These are phyloP conservation scores for Belgica antarctica DNA, from an alignment of 2,888 invertebrate genomes.

Conservation along the genomic window DNA sequence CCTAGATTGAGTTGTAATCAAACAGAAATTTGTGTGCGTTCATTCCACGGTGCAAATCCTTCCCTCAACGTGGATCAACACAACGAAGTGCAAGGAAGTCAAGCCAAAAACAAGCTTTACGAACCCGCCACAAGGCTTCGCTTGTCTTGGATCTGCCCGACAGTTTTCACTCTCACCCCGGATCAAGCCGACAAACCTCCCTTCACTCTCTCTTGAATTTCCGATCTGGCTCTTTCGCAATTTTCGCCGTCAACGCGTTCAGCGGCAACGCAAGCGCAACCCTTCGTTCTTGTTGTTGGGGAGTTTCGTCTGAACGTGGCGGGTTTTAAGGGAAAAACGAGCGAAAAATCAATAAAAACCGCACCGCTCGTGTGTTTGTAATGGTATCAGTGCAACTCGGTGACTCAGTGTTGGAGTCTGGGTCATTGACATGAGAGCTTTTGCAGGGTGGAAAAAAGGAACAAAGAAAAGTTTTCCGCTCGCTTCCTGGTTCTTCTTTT, in stretches of 20 bases:
- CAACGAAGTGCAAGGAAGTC: no score
- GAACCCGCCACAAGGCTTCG: no score
- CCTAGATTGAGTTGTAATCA: no score
- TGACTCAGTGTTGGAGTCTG: slow-evolving; percentile 4
- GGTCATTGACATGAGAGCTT: slow-evolving; percentile 38
- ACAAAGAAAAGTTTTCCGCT: slow-evolving; percentile 5
- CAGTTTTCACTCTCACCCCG: no score
- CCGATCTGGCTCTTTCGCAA: no score
- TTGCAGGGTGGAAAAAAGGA: neutral
- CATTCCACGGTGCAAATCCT: no score
- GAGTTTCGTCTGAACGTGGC: slow-evolving; percentile 30
- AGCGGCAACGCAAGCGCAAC: neutral
- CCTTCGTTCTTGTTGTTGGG: neutral
- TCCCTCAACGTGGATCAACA: neutral
- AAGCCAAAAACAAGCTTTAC: no score
- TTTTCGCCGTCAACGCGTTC: no score
- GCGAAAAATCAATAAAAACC: slow-evolving; percentile 30
- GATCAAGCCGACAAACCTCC: no score
- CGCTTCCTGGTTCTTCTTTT: slow-evolving; percentile 9
- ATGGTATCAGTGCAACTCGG: slow-evolving; percentile 2
- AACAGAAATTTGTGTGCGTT: neutral
- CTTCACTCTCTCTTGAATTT: neutral
- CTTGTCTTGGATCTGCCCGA: no score
- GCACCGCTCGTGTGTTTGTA: neutral
- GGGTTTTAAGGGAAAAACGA: neutral